Evolutionary conservation across 2,113 vertebrate species (phyloP), one percentile per base, ranked within the genome.

Genomic region (Falco punctatus): DNA sequence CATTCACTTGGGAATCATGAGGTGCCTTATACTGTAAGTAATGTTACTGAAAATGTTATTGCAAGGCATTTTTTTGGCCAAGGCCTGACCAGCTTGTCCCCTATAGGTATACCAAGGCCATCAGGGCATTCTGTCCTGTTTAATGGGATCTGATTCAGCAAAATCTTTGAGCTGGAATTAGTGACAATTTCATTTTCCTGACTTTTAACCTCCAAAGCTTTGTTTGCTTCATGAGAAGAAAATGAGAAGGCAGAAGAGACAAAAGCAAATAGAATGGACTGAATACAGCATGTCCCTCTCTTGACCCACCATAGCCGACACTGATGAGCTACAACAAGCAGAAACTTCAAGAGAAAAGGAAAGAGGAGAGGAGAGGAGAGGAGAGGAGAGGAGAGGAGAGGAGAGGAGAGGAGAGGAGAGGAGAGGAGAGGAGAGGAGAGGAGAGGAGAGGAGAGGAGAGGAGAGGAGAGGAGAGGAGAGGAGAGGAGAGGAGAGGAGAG

Each of bases 121-220:
- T 17, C 8, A 81, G 77, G 14, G 15, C 6, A 44, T 71, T 81
- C 48, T 81, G 22, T 33, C 28, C 35, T 74, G 7, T 62, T 90
- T 5, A 3, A 44, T 2, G 7, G 9, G 14, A 22, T 78, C n/a
- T 58, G 35, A 74, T 78, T 40, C 3, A 3, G 12, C 1, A 1
- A 70, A 35, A 66, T 6, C 15, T 71, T 49, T 30, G 38, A 71
- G 32, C 22, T 61, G 40, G 18, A 81, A 54, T 54, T 75, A 59
- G 51, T 54, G 15, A 59, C 2, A 21, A 54, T 59, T 71, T 48
- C 7, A 32, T 71, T 86, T 67, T 61, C 33, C 38, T 54, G 23
- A 70, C 24, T 75, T 74, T 44, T 52, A 33, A 9, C 2, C 19
- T 80, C 32, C 16, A 69, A 64, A 86, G 9, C 2, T 67, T 67